Conservation (phyloP, 2,113 vertebrate species). For the Athene noctua region DNA sequence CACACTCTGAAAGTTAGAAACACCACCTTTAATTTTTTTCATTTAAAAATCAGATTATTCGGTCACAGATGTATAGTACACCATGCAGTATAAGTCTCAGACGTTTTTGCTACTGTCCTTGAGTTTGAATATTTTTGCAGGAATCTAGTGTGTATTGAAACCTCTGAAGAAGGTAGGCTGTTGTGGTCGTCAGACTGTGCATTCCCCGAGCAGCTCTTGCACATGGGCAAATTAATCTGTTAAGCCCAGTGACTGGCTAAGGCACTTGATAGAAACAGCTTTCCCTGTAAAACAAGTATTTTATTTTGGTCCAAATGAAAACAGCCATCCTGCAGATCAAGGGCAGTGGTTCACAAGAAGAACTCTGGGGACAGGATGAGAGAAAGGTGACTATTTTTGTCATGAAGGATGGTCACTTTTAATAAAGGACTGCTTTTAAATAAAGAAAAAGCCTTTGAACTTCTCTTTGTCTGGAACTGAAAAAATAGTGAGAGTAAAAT, state of each 20-base stretch:
- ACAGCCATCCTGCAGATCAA: background rate
- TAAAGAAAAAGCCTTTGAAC: background rate
- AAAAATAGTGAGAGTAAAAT: background rate
- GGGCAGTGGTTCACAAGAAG: background rate
- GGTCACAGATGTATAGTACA: no score
- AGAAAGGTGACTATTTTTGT: background rate
- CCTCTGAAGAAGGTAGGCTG: background rate
- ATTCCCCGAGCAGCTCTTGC: background rate
- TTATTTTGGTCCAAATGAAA: background rate
- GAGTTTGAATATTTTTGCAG: background rate
- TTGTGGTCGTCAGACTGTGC: background rate
- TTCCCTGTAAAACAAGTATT: background rate
- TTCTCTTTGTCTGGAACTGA: background rate
- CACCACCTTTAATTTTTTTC: background rate
- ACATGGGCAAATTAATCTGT: background rate
- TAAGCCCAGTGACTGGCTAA: background rate
- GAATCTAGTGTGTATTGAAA: background rate
- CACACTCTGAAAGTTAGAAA: background rate
- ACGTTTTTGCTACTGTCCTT: background rate
- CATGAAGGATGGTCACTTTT: background rate
- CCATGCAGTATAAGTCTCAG: background rate
- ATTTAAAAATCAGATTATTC: background rate
- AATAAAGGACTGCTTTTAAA: background rate
- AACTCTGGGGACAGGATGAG: background rate
- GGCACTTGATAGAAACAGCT: background rate